Base-by-base conservation (phyloP, 2,888 invertebrate genomes). In the Antitype chi region DNA sequence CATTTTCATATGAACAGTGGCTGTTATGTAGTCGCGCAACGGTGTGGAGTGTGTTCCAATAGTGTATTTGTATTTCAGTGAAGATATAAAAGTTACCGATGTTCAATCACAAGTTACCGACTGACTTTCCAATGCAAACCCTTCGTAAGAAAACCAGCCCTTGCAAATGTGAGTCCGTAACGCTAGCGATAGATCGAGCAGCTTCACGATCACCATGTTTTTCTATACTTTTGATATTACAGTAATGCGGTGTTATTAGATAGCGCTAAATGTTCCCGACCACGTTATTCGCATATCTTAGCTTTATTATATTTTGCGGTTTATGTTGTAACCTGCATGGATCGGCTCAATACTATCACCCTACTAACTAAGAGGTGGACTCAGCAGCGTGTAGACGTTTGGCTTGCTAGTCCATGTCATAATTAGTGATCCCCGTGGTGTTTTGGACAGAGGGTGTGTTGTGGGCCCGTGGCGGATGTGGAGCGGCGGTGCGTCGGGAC, bases 101-200 rank as follows among this genome's bases (percentile, higher is more conserved):
- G 97, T 97, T 97, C 94, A 97, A 97, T 95, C 96, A 97, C 96
- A 97, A 97, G 97, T 95, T 97, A 94, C 96, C 97, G 89, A 95
- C 96, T 92, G 97, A 97, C 93, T 97, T 97, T 95, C 97, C 96
- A 95, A 99, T 99, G 99, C 99, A 99, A 98, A 99, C 99, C 93
- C 97, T 99, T 96, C 97, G 99, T 95, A 98, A 99, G 97, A 98
- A 98, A 97, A 98, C 98, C 94, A 99, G 99, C 97, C 99, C 99
- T 94, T 98, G 98, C 97, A 99, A 99, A 98, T 98, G 99, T 99
- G 97, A 99, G 98, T 98, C 89, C 89, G 88, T 87, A 87, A 87
- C 90, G 89, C 92, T 68, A 57, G 32, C 47, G 73, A 87, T 90
- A 90, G 89, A 85, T 91, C 87, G 88, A 88, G 85, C 87, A 88